A percentile compares a stretch with the other conserved stretches of the same genome.
phyloP scores from a whole-genome alignment of 2,888 invertebrate species.

The Oligia fasciuncula region DNA sequence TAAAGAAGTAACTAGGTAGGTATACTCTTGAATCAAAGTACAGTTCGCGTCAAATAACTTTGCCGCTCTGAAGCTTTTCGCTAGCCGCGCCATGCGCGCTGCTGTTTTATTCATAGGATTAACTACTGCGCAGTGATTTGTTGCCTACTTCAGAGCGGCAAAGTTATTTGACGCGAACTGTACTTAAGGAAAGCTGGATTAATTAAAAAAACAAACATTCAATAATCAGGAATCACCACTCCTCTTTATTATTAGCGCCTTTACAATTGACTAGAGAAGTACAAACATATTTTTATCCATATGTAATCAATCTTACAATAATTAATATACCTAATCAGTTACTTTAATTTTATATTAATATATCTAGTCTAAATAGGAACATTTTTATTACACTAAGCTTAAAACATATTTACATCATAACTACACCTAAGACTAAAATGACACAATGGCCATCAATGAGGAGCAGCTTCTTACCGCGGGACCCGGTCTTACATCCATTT shows the following conservation, averaged over 20 bases:
- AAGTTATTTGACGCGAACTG: no score
- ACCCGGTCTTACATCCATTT: no score
- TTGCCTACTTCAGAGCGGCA: no score
- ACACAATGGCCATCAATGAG: no score
- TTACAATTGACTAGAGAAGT: constrained; percentile 85
- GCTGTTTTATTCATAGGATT: no score
- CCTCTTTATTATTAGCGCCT: constrained; percentile 84
- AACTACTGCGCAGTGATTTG: no score
- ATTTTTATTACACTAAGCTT: constrained; percentile 60
- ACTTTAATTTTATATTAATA: constrained; percentile 40
- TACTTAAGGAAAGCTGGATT: neutral
- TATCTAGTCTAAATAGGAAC: constrained; percentile 76
- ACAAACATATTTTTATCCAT: constrained; percentile 71
- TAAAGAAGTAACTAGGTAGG: neutral
- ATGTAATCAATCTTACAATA: constrained; percentile 82
- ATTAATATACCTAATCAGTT: constrained; percentile 31
- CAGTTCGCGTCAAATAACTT: no score
- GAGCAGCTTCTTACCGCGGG: no score
- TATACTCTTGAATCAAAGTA: neutral
- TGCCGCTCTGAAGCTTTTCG: no score
- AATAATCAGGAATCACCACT: constrained; percentile 77
- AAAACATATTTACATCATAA: constrained; percentile 67
- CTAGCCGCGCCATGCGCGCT: no score
- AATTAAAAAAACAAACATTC: constrained; percentile 51
- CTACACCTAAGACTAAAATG: constrained; percentile 8